phyloP scores from a whole-genome alignment of 2,888 invertebrate species.

The Odontocerum albicorne region DNA sequence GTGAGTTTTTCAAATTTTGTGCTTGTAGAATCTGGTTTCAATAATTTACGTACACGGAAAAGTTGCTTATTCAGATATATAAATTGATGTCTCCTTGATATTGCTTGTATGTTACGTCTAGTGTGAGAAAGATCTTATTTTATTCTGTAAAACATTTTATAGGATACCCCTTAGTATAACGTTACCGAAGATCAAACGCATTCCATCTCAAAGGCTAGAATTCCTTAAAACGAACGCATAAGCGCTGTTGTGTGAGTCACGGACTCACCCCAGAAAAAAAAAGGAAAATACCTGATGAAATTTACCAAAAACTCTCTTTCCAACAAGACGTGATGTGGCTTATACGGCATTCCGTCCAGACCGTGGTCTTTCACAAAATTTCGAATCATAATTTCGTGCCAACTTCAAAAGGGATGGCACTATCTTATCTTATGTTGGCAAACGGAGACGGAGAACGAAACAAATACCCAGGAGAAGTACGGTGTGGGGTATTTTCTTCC shows the following conservation, averaged over 20 bases:
- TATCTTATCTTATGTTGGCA: background rate
- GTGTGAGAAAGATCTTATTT: too few species aligned
- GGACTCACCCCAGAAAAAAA: constrained; percentile 7
- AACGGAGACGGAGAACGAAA: constrained; percentile 13
- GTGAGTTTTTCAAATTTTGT: too few species aligned
- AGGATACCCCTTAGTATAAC: too few species aligned
- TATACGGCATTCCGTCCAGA: constrained; percentile 28
- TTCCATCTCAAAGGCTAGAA: constrained; percentile 28
- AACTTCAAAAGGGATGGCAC: constrained; percentile 10
- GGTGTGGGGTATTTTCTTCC: constrained; percentile 20
- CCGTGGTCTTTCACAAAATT: constrained; percentile 25
- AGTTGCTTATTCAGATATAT: too few species aligned
- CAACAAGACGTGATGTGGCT: constrained; percentile 17
- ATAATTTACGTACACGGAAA: too few species aligned
- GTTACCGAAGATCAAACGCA: constrained; percentile 32
- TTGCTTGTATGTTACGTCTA: too few species aligned
- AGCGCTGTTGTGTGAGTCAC: constrained; percentile 19
- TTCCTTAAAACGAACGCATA: constrained; percentile 20
- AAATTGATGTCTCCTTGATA: too few species aligned
- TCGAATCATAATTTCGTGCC: constrained; percentile 30
- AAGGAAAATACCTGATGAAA: constrained; percentile 22
- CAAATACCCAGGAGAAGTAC: constrained; percentile 19
- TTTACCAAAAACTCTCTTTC: constrained; percentile 23
- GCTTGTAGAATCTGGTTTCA: too few species aligned
- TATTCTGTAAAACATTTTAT: too few species aligned